Percentiles rank a stretch among this genome's conserved stretches.
These are phyloP conservation scores for Megalurothrips usitatus DNA, from an alignment of 2,888 invertebrate species.

Conservation along the genomic window DNA sequence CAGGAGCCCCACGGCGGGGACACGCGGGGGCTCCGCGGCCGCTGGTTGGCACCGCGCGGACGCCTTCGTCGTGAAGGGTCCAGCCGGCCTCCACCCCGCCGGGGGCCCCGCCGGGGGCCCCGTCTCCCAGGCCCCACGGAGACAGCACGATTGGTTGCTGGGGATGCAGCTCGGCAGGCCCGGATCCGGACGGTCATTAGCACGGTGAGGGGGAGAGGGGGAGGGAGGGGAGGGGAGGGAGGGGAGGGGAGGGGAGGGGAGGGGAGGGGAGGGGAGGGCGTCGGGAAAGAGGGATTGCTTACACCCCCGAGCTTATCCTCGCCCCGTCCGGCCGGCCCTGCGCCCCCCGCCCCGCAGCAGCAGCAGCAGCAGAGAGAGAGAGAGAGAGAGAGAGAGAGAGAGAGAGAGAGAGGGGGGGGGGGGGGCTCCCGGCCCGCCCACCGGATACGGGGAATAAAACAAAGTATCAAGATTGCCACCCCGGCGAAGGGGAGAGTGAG, in stretches of 20 bases:
- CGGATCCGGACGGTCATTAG: not conserved
- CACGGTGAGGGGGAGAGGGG: not conserved
- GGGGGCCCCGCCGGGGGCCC: too few relatives aligned
- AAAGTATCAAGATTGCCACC: slow-evolving; percentile 17
- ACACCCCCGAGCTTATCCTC: not conserved
- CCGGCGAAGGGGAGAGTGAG: not conserved
- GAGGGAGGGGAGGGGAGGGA: not conserved
- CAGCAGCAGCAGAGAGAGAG: too few relatives aligned
- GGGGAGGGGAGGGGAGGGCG: not conserved
- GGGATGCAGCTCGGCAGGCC: not conserved
- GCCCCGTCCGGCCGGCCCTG: not conserved
- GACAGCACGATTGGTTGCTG: too few relatives aligned
- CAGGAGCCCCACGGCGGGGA: too few relatives aligned
- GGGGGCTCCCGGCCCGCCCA: not conserved
- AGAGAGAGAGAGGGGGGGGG: too few relatives aligned
- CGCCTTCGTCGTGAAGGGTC: too few relatives aligned
- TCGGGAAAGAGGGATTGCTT: not conserved
- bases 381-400: too few relatives aligned
- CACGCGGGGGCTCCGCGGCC: too few relatives aligned
- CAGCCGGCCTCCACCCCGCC: too few relatives aligned
- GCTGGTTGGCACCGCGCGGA: too few relatives aligned
- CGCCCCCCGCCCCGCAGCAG: not conserved
- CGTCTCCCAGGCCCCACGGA: too few relatives aligned
- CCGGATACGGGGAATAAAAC: slow-evolving; percentile 13
- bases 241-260: not conserved